Conservation (phyloP, 2,888 invertebrate species). For the Lasioglossum calceatum region DNA sequence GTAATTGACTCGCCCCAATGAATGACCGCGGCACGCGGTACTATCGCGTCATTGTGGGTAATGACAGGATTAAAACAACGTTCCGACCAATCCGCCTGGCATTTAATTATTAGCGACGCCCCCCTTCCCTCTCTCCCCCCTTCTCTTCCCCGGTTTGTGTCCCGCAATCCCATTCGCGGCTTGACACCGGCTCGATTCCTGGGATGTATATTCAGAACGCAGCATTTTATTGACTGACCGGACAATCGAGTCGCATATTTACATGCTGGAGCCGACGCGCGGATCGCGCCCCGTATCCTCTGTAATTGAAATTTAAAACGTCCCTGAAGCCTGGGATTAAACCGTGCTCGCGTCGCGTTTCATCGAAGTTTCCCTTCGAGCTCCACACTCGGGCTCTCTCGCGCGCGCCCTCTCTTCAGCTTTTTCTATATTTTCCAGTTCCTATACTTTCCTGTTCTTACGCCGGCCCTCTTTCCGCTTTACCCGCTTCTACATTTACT, state of each 20-base stretch:
- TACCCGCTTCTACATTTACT: not conserved
- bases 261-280: slow-evolving; percentile 47
- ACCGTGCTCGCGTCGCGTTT: slow-evolving; percentile 43
- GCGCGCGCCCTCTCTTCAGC: not conserved
- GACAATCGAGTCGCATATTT: slow-evolving; percentile 68
- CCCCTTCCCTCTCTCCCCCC: not conserved
- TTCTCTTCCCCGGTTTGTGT: not conserved
- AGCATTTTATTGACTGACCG: slow-evolving; percentile 68
- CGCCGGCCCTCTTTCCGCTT: not conserved
- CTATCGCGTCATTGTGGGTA: slow-evolving; percentile 70
- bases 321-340: slow-evolving; percentile 60
- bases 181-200: slow-evolving; percentile 31
- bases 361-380: slow-evolving; percentile 20
- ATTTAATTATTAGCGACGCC: slow-evolving; percentile 72
- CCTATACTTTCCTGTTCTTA: not conserved
- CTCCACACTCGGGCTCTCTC: not conserved
- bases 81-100: slow-evolving; percentile 61
- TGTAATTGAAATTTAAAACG: slow-evolving; percentile 70
- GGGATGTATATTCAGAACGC: slow-evolving; percentile 46
- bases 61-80: slow-evolving; percentile 76
- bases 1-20: slow-evolving; percentile 73
- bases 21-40: slow-evolving; percentile 64
- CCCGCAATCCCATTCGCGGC: not conserved
- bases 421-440: not conserved
- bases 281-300: slow-evolving; percentile 29